Conservation (phyloP, 2,888 invertebrate genomes). For the Spisula subtruncata region DNA sequence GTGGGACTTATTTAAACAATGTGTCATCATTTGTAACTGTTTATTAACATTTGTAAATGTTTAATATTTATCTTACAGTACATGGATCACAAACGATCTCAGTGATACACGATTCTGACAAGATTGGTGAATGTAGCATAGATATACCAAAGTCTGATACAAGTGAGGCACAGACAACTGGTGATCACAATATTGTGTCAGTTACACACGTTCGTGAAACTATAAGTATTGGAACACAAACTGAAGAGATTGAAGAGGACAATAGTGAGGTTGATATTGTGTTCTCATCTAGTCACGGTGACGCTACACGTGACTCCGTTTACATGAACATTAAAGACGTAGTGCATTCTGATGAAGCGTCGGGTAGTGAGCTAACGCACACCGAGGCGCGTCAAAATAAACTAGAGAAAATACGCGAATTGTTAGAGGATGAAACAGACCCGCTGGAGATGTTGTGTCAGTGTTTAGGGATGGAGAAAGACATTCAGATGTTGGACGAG, state of each 20-base stretch:
- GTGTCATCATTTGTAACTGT: too few relatives aligned
- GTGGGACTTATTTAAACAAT: too few relatives aligned
- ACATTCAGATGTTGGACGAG: conserved; percentile 49
- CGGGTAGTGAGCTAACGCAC: not conserved
- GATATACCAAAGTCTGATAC: not conserved
- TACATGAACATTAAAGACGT: conserved; percentile 38
- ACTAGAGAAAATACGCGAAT: conserved; percentile 62
- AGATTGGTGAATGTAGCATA: not conserved
- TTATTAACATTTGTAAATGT: too few relatives aligned
- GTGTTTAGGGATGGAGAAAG: conserved; percentile 67
- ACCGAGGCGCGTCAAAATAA: conserved; percentile 27
- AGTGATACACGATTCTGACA: conserved; percentile 1
- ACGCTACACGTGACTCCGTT: not conserved
- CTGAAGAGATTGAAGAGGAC: not conserved
- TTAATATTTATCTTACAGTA: not conserved
- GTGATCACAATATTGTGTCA: not conserved
- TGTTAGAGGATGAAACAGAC: conserved; percentile 62
- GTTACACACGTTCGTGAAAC: not conserved
- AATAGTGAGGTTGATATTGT: not conserved
- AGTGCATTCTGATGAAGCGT: not conserved
- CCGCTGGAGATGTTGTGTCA: conserved; percentile 59
- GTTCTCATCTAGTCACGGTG: not conserved
- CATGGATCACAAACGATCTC: not conserved
- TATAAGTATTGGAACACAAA: not conserved
- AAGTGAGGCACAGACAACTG: too few relatives aligned